phyloP scores from a whole-genome alignment of 1,140 invertebrate species.

The Lepidurus apus region DNA sequence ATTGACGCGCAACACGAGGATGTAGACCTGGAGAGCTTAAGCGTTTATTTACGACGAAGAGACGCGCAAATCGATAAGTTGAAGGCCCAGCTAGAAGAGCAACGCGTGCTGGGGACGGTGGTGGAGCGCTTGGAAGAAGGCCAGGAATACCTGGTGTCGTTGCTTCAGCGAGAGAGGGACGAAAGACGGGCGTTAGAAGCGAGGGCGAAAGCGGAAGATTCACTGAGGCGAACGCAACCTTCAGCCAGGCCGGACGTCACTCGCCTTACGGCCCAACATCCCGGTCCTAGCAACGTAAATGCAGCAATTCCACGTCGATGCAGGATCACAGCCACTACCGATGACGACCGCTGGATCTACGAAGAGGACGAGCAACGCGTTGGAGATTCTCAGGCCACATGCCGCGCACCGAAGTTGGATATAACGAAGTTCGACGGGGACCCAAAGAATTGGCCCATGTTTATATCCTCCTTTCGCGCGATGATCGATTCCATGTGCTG shows the following conservation, averaged over 20 bases:
- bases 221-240: neutral
- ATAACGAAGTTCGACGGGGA: conserved; percentile 23
- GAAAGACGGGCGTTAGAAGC: neutral
- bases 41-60: neutral
- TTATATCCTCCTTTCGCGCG: conserved; percentile 23
- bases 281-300: neutral
- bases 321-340: neutral
- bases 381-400: neutral
- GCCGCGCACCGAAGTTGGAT: neutral
- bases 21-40: too few relatives aligned
- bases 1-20: too few relatives aligned
- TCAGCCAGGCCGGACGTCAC: neutral
- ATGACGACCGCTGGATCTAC: neutral
- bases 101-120: neutral
- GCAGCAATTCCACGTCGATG: neutral
- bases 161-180: neutral
- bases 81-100: neutral
- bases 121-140: neutral
- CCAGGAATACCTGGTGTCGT: neutral
- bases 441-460: conserved; percentile 29
- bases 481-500: too few relatives aligned
- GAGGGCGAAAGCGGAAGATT: neutral
- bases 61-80: neutral
- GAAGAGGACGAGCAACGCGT: neutral
- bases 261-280: neutral